Evolutionary conservation across 2,888 invertebrate species (phyloP).

Genomic region (Sphaerophoria rueppellii): DNA sequence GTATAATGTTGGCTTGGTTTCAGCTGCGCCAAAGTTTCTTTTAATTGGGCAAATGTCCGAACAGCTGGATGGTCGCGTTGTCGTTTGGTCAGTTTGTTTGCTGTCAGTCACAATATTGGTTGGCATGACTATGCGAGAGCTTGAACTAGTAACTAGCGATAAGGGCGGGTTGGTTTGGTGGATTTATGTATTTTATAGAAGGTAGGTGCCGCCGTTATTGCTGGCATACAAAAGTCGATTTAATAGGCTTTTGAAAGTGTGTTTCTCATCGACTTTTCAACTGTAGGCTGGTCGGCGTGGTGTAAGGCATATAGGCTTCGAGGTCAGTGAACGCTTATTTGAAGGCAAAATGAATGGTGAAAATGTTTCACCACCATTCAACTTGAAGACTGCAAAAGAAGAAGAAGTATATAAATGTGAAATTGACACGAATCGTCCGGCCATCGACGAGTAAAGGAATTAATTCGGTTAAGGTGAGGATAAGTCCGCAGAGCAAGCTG

Average conservation of each 20-base stretch:
- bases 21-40: slow-evolving; percentile 55
- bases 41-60: slow-evolving; percentile 60
- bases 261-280: slow-evolving; percentile 24
- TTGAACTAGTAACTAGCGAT: slow-evolving; percentile 21
- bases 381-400: not conserved
- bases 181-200: not conserved
- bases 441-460: slow-evolving; percentile 40
- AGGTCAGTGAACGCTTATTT: slow-evolving; percentile 66
- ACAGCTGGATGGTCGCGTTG: slow-evolving; percentile 53
- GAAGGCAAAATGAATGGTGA: slow-evolving; percentile 54
- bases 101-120: not conserved
- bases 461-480: slow-evolving; percentile 67
- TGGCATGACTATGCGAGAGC: slow-evolving; percentile 12
- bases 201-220: slow-evolving; percentile 29
- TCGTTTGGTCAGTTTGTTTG: slow-evolving; percentile 13
- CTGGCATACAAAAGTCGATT: slow-evolving; percentile 59
- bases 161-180: slow-evolving; percentile 30
- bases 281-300: slow-evolving; percentile 31
- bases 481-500: not conserved
- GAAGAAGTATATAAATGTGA: slow-evolving; percentile 23
- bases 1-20: slow-evolving; percentile 20
- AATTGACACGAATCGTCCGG: slow-evolving; percentile 34
- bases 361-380: slow-evolving; percentile 34
- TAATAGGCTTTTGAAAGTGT: slow-evolving; percentile 68
- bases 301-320: slow-evolving; percentile 1